Evolutionary conservation across 2,113 vertebrate genomes (phyloP), one percentile per base, ranked within the genome.

Genomic region (Scolopax mira): DNA sequence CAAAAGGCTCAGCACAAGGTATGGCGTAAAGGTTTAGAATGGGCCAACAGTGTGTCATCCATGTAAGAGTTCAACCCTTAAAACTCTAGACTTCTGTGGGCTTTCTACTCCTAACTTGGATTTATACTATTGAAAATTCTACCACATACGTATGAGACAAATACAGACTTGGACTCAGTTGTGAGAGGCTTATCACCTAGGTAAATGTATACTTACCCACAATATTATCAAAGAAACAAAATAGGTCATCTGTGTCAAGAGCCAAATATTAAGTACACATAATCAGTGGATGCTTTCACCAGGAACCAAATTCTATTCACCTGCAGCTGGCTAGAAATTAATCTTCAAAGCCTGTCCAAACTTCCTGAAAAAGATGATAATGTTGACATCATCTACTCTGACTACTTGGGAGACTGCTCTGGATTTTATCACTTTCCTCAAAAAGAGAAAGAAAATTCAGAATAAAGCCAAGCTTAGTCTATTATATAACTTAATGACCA

Each of bases 111-210:
- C 30, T 72, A 51, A 55, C 6, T 61, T 55, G 2, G 5, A 61
- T 86, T 79, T 72, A 21, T 16, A 19, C 25, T 65, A 61, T 3
- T 41, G 54, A 85, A 93, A 85, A 88, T 31, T 69, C 48, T 79
- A 65, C 19, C 6, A 7, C 30, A 24, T n/a, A 81, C 0, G 0
- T 11, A 42, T 0, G 0, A 89, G 15, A 65, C 11, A 81, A 78
- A 60, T n/a, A 42, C 61, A 85, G 27, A 69, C 15, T 65, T 1
- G 3, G 4, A 31, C 55, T 69, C 14, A n/a, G 5, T 3, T 73
- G 9, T 7, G 18, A 79, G 31, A 60, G 28, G 66, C 18, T 77
- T 60, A 35, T 9, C 52, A 21, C n/a, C 39, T 46, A 65, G 18
- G 35, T 21, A 61, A 83, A 57, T 13, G 5, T 10, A 23, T 10